These are phyloP conservation scores for Lasioglossum lativentre DNA, from an alignment of 2,888 invertebrate species.

Conservation along the genomic window DNA sequence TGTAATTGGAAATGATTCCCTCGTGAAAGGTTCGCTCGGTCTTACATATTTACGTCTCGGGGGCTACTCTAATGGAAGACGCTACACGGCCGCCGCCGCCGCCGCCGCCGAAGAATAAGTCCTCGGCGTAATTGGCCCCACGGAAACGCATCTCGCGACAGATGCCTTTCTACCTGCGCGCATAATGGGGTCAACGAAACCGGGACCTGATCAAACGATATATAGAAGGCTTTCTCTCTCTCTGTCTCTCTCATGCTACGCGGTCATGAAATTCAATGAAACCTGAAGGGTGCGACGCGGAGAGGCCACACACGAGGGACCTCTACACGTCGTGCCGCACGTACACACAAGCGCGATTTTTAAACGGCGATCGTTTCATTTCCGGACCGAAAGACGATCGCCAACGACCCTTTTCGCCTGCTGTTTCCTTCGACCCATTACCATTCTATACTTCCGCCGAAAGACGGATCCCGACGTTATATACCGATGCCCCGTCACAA, in stretches of 20 bases:
- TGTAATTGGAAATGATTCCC: constrained; percentile 39
- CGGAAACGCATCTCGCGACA: constrained; percentile 31
- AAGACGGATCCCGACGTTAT: constrained; percentile 51
- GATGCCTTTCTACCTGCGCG: constrained; percentile 36
- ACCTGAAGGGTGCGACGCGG: constrained; percentile 14
- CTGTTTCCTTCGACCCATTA: constrained; percentile 51
- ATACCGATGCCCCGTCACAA: constrained; percentile 33
- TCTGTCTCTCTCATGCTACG: not conserved
- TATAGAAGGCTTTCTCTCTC: not conserved
- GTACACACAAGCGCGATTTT: constrained; percentile 28
- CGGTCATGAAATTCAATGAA: constrained; percentile 55
- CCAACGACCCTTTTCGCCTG: constrained; percentile 38
- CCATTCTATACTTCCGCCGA: constrained; percentile 65
- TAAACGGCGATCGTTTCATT: constrained; percentile 66
- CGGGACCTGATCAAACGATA: constrained; percentile 37
- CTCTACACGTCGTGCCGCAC: not conserved
- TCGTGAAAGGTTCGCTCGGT: not conserved
- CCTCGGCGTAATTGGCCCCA: constrained; percentile 5
- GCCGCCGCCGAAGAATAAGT: not conserved
- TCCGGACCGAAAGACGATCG: constrained; percentile 69
- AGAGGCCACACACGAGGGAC: constrained; percentile 12
- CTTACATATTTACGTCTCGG: constrained; percentile 27
- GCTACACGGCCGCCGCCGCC: not conserved
- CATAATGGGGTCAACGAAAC: constrained; percentile 30
- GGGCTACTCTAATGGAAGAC: constrained; percentile 3